These are phyloP conservation scores for Drosophila mulleri DNA, from an alignment of 2,888 invertebrate species.

Conservation along the genomic window DNA sequence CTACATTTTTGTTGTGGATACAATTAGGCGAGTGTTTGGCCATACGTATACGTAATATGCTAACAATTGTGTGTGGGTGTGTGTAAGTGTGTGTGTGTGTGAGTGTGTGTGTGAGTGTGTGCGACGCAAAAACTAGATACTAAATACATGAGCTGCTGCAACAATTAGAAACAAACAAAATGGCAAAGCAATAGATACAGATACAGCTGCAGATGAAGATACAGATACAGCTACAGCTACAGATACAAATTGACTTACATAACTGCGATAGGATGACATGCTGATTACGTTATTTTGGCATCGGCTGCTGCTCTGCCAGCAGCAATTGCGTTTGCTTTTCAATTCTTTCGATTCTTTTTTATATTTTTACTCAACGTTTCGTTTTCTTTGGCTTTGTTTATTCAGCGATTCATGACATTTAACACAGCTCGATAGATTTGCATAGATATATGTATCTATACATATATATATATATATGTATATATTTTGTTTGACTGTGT, in stretches of 20 bases:
- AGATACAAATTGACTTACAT: slow-evolving; percentile 81
- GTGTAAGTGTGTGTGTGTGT: slow-evolving; percentile 12
- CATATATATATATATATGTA: neutral
- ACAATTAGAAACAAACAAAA: slow-evolving; percentile 72
- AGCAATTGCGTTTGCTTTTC: slow-evolving; percentile 44
- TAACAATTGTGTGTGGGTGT: slow-evolving; percentile 1
- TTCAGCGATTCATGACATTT: slow-evolving; percentile 28
- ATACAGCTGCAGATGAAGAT: slow-evolving; percentile 3
- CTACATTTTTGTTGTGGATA: slow-evolving; percentile 40
- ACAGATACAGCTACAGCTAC: neutral
- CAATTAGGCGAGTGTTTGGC: slow-evolving; percentile 20
- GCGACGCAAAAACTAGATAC: slow-evolving; percentile 44
- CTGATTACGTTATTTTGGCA: slow-evolving; percentile 65
- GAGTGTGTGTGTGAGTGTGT: slow-evolving; percentile 15
- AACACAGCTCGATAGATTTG: neutral
- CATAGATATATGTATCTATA: neutral
- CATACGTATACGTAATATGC: slow-evolving; percentile 22
- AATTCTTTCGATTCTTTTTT: slow-evolving; percentile 4
- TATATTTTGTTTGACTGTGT: slow-evolving; percentile 21
- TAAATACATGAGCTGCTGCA: slow-evolving; percentile 30
- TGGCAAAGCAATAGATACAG: slow-evolving; percentile 17
- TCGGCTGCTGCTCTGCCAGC: slow-evolving; percentile 6
- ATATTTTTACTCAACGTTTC: neutral
- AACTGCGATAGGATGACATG: slow-evolving; percentile 85
- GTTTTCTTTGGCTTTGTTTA: neutral